These are phyloP conservation scores for Branchinecta lindahli DNA, from an alignment of 1,140 invertebrate genomes.

Conservation along the genomic window DNA sequence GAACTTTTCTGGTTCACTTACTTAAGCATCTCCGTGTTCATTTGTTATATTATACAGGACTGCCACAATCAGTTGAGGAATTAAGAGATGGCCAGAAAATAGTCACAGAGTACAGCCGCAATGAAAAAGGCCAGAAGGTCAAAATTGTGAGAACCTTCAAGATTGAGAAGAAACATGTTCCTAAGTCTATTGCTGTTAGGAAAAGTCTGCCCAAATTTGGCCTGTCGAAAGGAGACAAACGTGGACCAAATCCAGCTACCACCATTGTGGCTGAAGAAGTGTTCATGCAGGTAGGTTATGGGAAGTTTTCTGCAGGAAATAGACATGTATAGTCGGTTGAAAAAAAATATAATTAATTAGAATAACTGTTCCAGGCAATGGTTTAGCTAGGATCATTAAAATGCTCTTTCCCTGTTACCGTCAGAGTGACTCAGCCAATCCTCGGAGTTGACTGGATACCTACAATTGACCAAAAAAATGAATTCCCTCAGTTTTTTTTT, in stretches of 20 bases:
- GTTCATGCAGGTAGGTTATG: conserved; percentile 53
- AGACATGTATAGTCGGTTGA: too few relatives aligned
- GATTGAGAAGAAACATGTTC: conserved; percentile 75
- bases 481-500: too few relatives aligned
- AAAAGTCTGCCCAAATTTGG: conserved; percentile 94
- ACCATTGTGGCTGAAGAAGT: conserved; percentile 93
- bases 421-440: too few relatives aligned
- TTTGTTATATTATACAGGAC: conserved; percentile 25
- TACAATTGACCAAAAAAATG: too few relatives aligned
- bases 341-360: too few relatives aligned
- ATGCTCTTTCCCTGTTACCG: too few relatives aligned
- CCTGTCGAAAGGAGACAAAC: conserved; percentile 68
- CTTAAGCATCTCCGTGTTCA: too few relatives aligned
- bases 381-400: too few relatives aligned
- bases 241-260: conserved; percentile 88
- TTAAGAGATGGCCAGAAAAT: conserved; percentile 76
- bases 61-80: conserved; percentile 63
- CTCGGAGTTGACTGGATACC: too few relatives aligned
- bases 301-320: conserved; percentile 20
- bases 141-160: conserved; percentile 47
- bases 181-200: conserved; percentile 74
- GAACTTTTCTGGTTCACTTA: too few relatives aligned
- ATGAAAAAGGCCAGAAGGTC: conserved; percentile 72
- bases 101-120: conserved; percentile 78
- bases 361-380: too few relatives aligned